Conservation (phyloP, 1,140 invertebrate species). For the Anastrepha obliqua region DNA sequence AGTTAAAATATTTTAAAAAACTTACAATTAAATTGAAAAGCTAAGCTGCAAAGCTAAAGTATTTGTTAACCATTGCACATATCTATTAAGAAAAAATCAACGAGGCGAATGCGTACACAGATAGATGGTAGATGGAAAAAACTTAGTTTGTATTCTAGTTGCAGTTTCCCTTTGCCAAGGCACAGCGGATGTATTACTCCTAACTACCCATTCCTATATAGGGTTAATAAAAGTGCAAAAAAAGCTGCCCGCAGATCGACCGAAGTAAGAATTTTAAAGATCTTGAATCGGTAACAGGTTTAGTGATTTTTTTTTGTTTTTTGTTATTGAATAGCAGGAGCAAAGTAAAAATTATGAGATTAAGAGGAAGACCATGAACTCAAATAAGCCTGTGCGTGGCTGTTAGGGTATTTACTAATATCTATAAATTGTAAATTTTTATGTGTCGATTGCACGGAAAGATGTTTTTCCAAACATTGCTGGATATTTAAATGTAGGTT, state of each 20-base stretch:
- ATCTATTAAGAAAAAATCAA: constrained; percentile 15
- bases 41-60: background rate
- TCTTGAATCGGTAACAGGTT: background rate
- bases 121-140: background rate
- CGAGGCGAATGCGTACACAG: background rate
- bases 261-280: constrained; percentile 9
- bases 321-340: too few relatives aligned
- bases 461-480: background rate
- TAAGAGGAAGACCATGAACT: too few relatives aligned
- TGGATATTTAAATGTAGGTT: background rate
- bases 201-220: background rate
- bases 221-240: constrained; percentile 15
- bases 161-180: constrained; percentile 12
- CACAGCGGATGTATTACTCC: background rate
- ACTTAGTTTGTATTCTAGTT: background rate
- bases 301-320: too few relatives aligned
- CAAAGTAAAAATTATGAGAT: too few relatives aligned
- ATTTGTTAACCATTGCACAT: constrained; percentile 15
- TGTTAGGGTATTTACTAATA: too few relatives aligned
- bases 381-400: too few relatives aligned
- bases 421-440: too few relatives aligned
- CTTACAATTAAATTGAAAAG: constrained; percentile 32
- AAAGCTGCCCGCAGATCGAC: background rate
- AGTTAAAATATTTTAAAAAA: constrained; percentile 47
- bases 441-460: too few relatives aligned